Conservation (phyloP, 2,797 vertebrate genomes). For the Tapirus indicus region DNA sequence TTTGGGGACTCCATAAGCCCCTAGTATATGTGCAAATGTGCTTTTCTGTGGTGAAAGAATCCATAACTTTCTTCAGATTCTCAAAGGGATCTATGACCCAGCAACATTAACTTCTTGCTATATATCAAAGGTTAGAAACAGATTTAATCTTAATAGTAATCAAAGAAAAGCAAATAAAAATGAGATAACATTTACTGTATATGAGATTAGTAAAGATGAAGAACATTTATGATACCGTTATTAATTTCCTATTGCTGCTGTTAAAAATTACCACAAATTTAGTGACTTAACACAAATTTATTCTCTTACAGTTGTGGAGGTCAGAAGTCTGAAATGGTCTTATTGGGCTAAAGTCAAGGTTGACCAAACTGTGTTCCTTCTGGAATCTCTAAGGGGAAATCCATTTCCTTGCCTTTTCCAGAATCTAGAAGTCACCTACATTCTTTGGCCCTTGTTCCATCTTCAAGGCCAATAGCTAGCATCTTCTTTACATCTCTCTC, state of each 20-base stretch:
- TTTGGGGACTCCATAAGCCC: neutral
- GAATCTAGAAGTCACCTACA: neutral
- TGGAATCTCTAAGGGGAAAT: neutral
- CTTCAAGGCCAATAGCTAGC: neutral
- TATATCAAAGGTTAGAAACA: neutral
- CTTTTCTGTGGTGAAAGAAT: neutral
- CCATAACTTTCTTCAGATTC: neutral
- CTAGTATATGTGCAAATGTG: neutral
- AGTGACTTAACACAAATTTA: neutral
- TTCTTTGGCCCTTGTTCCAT: neutral
- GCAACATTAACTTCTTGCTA: neutral
- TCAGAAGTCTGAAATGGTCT: neutral
- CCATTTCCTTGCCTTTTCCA: neutral
- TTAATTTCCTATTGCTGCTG: neutral
- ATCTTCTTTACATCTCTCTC: neutral
- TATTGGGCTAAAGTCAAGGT: neutral
- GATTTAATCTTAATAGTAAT: conserved; percentile 38
- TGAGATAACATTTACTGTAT: neutral
- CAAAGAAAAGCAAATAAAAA: conserved; percentile 4
- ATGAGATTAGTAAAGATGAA: neutral
- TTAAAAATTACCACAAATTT: neutral
- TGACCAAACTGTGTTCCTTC: neutral
- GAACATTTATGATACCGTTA: neutral
- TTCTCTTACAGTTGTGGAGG: neutral
- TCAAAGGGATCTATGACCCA: neutral